A percentile compares a stretch with the other conserved stretches of the same genome.
Conservation (phyloP, 2,888 invertebrate genomes). For the Dasysyrphus albostriatus region DNA sequence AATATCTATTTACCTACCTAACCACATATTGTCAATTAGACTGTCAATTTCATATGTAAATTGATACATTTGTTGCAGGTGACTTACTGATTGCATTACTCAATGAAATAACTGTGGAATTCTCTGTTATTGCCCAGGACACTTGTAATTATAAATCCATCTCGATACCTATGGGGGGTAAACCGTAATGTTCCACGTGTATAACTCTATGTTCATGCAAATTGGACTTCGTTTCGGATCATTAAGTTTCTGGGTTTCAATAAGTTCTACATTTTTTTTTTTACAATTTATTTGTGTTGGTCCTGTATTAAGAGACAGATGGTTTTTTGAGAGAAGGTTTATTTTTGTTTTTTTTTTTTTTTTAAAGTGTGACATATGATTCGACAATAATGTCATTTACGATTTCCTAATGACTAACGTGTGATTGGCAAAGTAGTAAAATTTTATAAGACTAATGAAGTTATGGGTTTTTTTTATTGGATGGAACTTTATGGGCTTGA, state of each 20-base stretch:
- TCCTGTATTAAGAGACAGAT: conserved; percentile 32
- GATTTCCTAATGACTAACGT: conserved; percentile 34
- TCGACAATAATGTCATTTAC: conserved; percentile 44
- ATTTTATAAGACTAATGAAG: conserved; percentile 49
- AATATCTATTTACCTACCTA: conserved; percentile 23
- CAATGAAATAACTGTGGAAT: conserved; percentile 49
- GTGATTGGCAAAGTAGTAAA: conserved; percentile 49
- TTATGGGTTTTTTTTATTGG: conserved; percentile 52
- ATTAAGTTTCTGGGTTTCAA: conserved; percentile 56
- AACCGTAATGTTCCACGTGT: conserved; percentile 3
- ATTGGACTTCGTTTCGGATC: conserved; percentile 70
- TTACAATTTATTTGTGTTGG: neutral
- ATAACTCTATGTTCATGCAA: conserved; percentile 26
- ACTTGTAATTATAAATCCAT: conserved; percentile 74
- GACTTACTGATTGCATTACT: conserved; percentile 72
- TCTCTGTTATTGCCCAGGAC: conserved; percentile 43
- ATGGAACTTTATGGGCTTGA: conserved; percentile 23
- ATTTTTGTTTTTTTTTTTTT: no score
- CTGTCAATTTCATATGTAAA: conserved; percentile 70
- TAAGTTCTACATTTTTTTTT: neutral
- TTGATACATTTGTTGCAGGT: conserved; percentile 71
- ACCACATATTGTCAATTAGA: conserved; percentile 60
- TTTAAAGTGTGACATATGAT: conserved; percentile 72
- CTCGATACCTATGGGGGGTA: conserved; percentile 46
- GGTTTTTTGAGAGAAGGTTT: conserved; percentile 8